These are phyloP conservation scores for Lasioglossum malachurum DNA, from an alignment of 2,888 invertebrate species.

Conservation along the genomic window DNA sequence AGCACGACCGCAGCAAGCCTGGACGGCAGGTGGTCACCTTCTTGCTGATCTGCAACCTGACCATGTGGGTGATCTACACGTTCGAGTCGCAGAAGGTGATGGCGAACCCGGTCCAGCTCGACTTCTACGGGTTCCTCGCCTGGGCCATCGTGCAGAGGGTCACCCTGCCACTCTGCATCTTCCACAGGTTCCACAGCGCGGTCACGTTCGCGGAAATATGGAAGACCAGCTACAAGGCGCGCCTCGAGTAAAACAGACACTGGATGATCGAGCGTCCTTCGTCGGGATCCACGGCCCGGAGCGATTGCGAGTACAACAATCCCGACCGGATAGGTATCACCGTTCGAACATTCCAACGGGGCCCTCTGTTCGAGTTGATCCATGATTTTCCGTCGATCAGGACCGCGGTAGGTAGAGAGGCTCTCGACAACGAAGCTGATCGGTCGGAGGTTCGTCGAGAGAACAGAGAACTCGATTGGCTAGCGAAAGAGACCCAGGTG, in stretches of 20 bases:
- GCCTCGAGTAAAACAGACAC: constrained; percentile 90
- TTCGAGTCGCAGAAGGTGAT: constrained; percentile 97
- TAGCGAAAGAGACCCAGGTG: neutral
- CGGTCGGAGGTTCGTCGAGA: constrained; percentile 24
- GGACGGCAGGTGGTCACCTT: constrained; percentile 98
- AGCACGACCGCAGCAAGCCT: constrained; percentile 97
- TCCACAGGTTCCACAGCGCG: constrained; percentile 98
- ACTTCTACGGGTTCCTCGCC: constrained; percentile 96
- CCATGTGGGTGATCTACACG: constrained; percentile 98
- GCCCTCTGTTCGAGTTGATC: neutral
- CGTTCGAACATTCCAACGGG: constrained; percentile 6
- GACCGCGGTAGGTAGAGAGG: neutral
- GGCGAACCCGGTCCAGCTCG: constrained; percentile 95
- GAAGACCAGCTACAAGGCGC: constrained; percentile 97
- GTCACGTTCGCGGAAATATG: constrained; percentile 98
- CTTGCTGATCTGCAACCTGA: constrained; percentile 97
- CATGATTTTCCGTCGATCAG: neutral
- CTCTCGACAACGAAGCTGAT: constrained; percentile 18
- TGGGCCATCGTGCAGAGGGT: constrained; percentile 97
- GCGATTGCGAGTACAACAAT: constrained; percentile 26
- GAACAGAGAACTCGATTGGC: constrained; percentile 33
- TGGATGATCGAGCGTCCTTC: neutral
- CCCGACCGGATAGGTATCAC: constrained; percentile 5
- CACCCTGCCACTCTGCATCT: constrained; percentile 97
- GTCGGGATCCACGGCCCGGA: constrained; percentile 59